Conservation (phyloP, 2,888 invertebrate species). For the Frankliniella fusca region DNA sequence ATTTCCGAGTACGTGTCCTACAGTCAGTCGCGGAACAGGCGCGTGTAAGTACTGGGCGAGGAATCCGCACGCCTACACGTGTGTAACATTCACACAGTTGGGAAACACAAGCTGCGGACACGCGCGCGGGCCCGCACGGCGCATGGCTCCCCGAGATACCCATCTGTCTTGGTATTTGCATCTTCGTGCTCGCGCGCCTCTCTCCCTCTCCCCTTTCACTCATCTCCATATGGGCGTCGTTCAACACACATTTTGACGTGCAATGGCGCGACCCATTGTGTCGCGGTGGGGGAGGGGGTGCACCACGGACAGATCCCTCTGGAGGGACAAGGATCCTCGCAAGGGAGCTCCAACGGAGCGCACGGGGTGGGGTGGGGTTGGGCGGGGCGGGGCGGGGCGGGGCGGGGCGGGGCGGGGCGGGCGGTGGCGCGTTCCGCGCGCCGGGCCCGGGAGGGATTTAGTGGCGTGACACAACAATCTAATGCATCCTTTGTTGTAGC, state of each 20-base stretch:
- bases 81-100: too few relatives aligned
- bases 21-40: too few relatives aligned
- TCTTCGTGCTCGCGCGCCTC: background rate
- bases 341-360: background rate
- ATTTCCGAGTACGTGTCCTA: too few relatives aligned
- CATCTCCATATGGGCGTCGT: constrained; percentile 21
- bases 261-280: constrained; percentile 19
- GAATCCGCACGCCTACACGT: too few relatives aligned
- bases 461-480: constrained; percentile 6
- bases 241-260: constrained; percentile 16
- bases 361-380: too few relatives aligned
- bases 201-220: background rate
- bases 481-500: constrained; percentile 5
- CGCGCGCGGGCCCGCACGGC: too few relatives aligned
- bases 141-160: background rate
- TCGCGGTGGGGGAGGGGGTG: background rate
- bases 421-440: too few relatives aligned
- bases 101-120: too few relatives aligned
- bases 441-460: background rate
- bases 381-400: too few relatives aligned
- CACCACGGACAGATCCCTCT: background rate
- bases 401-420: too few relatives aligned
- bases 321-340: background rate
- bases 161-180: constrained; percentile 6
- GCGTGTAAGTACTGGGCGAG: too few relatives aligned